phyloP scores from a whole-genome alignment of 2,888 invertebrate species.

The Cheilosia vernalis region DNA sequence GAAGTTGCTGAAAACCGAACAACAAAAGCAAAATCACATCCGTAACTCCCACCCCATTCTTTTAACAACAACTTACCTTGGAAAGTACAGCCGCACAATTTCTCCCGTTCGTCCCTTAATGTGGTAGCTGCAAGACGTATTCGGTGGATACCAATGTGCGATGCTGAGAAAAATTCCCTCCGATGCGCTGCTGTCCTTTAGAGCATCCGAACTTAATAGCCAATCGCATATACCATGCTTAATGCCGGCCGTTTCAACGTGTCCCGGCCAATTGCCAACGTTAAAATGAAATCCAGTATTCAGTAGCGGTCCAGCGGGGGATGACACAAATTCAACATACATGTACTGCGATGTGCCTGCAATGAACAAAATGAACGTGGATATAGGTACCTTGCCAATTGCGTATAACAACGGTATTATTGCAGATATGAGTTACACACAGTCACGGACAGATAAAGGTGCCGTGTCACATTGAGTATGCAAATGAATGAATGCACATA shows the following conservation, averaged over 20 bases:
- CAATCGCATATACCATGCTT: constrained; percentile 94
- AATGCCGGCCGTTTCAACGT: constrained; percentile 94
- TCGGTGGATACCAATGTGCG: constrained; percentile 97
- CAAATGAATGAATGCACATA: constrained; percentile 41
- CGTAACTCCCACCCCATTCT: too few relatives aligned
- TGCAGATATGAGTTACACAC: constrained; percentile 51
- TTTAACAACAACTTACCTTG: constrained; percentile 85
- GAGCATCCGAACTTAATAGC: constrained; percentile 92
- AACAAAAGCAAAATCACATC: too few relatives aligned
- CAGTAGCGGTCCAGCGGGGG: constrained; percentile 93
- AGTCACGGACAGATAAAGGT: constrained; percentile 51
- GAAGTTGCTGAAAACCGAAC: too few relatives aligned
- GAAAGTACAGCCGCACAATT: constrained; percentile 94
- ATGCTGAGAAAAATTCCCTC: constrained; percentile 96
- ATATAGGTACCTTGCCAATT: background rate
- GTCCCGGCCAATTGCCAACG: constrained; percentile 97
- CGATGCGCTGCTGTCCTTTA: constrained; percentile 90
- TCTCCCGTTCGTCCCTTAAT: constrained; percentile 94
- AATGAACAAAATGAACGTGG: constrained; percentile 34
- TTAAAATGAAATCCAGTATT: constrained; percentile 98
- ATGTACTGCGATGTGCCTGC: constrained; percentile 92
- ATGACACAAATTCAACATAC: constrained; percentile 94
- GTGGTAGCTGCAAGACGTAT: constrained; percentile 95
- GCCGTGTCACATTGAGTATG: constrained; percentile 53
- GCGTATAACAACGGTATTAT: constrained; percentile 37